Percentiles rank a stretch among this genome's conserved stretches.
These are phyloP conservation scores for Drosophila bifasciata DNA, from an alignment of 1,140 invertebrate genomes.

Conservation along the genomic window DNA sequence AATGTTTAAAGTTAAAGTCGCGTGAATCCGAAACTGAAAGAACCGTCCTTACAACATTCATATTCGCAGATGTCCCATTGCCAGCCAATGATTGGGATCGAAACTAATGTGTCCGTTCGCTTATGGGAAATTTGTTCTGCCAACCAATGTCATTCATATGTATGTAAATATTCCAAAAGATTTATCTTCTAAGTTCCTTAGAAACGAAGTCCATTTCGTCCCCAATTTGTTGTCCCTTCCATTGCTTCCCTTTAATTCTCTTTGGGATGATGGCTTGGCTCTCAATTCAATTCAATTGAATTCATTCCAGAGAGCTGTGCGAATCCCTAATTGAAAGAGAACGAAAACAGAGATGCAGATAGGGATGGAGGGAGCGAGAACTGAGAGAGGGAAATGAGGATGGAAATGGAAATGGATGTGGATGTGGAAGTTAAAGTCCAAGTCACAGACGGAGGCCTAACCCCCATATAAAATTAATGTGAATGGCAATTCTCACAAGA, in stretches of 20 bases:
- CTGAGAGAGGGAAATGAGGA: not conserved
- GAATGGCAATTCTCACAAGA: conserved; percentile 42
- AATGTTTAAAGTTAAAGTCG: no score
- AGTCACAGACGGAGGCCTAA: conserved; percentile 39
- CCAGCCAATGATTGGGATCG: no score
- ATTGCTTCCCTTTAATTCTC: no score
- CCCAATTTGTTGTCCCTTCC: no score
- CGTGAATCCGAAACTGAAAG: no score
- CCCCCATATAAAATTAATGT: conserved; percentile 36
- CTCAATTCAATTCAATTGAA: not conserved
- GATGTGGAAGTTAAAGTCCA: conserved; percentile 25
- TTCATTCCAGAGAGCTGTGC: not conserved
- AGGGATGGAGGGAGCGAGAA: not conserved
- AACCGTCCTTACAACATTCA: no score
- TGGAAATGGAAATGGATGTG: not conserved
- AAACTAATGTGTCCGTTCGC: no score
- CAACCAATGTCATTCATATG: not conserved
- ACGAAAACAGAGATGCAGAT: not conserved
- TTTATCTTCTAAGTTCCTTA: not conserved
- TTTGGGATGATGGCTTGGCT: no score
- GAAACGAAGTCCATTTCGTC: no score
- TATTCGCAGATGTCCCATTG: no score
- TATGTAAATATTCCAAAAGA: no score
- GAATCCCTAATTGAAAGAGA: conserved; percentile 4
- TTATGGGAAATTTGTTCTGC: no score